Conservation (phyloP, 2,113 vertebrate genomes). For the Diphyllodes magnificus region DNA sequence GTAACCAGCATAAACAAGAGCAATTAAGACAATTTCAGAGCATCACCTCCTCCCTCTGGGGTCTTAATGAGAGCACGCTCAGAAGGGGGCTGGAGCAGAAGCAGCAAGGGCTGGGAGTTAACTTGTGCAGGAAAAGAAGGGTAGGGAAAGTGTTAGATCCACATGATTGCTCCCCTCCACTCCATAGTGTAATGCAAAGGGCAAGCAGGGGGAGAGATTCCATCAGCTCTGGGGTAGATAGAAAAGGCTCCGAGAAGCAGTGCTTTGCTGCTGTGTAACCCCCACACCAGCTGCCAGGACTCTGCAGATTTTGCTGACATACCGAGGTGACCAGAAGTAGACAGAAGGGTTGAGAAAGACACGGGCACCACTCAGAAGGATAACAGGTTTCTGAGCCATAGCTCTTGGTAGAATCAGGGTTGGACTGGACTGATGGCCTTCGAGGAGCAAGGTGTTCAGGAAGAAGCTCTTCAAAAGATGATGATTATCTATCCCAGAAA, state of each 20-base stretch:
- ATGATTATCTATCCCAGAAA: not conserved
- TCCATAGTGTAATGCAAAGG: not conserved
- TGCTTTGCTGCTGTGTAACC: not conserved
- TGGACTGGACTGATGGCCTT: not conserved
- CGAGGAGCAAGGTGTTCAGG: not conserved
- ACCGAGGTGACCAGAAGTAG: not conserved
- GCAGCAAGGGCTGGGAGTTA: constrained; percentile 5
- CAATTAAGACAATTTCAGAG: constrained; percentile 66
- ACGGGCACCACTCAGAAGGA: fast-evolving
- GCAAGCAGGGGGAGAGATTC: not conserved
- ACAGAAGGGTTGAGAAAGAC: not conserved
- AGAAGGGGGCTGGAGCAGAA: constrained; percentile 36
- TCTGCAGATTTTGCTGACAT: not conserved
- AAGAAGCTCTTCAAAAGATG: not conserved
- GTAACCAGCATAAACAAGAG: constrained; percentile 66
- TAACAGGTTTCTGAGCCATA: not conserved
- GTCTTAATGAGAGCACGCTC: constrained; percentile 57
- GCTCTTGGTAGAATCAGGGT: not conserved
- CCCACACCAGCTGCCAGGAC: not conserved
- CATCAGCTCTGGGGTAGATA: not conserved
- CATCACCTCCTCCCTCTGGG: constrained; percentile 64
- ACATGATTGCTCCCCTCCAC: not conserved
- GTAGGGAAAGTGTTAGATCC: not conserved
- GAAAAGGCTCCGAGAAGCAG: not conserved
- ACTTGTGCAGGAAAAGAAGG: constrained; percentile 1